Conservation (phyloP, 2,888 invertebrate genomes). For the Morpho achilles region DNA sequence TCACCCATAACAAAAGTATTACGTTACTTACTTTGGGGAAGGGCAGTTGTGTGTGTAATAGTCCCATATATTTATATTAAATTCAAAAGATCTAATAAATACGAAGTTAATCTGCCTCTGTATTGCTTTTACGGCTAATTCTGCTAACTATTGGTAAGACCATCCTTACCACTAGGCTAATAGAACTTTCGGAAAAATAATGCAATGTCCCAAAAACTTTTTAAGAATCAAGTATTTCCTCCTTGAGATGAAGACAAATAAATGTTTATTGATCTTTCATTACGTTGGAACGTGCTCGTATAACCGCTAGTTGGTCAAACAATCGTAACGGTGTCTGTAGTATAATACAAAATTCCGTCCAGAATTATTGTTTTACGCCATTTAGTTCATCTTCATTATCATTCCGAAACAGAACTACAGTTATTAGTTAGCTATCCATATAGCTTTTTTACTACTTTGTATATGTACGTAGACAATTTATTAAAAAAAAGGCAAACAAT, state of each 20-base stretch:
- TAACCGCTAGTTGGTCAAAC: slow-evolving; percentile 48
- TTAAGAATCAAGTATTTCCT: background rate
- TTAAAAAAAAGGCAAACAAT: too few species aligned
- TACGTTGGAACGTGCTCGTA: slow-evolving; percentile 41
- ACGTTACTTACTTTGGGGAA: too few species aligned
- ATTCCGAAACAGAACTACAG: slow-evolving; percentile 18
- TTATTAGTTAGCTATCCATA: background rate
- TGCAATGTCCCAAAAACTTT: background rate
- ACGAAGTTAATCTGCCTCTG: too few species aligned
- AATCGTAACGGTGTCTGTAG: slow-evolving; percentile 52
- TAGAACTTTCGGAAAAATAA: too few species aligned
- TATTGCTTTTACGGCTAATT: too few species aligned
- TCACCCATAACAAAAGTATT: too few species aligned
- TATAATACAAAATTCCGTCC: slow-evolving; percentile 61
- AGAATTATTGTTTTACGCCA: slow-evolving; percentile 63
- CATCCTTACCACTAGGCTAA: too few species aligned
- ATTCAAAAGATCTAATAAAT: too few species aligned
- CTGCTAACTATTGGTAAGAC: too few species aligned
- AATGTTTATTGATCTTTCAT: slow-evolving; percentile 35
- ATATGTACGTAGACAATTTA: too few species aligned
- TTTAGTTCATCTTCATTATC: slow-evolving; percentile 45
- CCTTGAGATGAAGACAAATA: slow-evolving; percentile 18
- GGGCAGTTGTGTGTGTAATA: too few species aligned
- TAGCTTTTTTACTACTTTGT: background rate
- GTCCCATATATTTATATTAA: too few species aligned